Conservation (phyloP, 2,888 invertebrate genomes). For the Tigriopus californicus region DNA sequence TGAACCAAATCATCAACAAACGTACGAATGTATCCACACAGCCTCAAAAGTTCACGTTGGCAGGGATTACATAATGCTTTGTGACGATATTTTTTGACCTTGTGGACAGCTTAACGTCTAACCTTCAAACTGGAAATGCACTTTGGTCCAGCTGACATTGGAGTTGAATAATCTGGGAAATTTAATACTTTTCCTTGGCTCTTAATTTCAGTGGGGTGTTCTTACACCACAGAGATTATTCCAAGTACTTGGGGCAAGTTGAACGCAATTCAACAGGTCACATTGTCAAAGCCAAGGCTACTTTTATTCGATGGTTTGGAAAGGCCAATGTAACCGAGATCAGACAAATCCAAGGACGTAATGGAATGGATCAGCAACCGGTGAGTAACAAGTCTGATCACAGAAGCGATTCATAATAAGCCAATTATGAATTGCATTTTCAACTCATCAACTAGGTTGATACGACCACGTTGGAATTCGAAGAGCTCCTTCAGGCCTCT, state of each 20-base stretch:
- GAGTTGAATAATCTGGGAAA: too few relatives aligned
- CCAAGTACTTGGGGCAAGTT: slow-evolving; percentile 42
- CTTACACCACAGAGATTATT: slow-evolving; percentile 38
- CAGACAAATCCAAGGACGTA: background rate
- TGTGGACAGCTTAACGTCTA: too few relatives aligned
- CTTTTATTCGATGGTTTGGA: slow-evolving; percentile 28
- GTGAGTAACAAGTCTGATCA: background rate
- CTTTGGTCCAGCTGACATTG: too few relatives aligned
- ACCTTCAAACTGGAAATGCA: too few relatives aligned
- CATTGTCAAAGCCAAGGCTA: slow-evolving; percentile 41
- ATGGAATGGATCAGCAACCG: background rate
- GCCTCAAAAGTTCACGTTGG: too few relatives aligned
- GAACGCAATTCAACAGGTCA: slow-evolving; percentile 37
- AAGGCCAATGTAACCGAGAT: background rate
- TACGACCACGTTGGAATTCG: background rate
- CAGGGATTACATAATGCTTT: too few relatives aligned
- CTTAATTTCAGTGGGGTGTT: background rate
- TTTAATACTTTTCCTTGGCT: background rate
- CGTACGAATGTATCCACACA: too few relatives aligned
- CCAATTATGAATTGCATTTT: background rate
- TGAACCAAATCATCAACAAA: too few relatives aligned
- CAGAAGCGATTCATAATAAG: too few relatives aligned
- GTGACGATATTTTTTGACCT: background rate
- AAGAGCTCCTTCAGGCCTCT: background rate
- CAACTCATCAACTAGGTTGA: background rate